phyloP scores from a whole-genome alignment of 1,140 invertebrate species.

The Nasonia giraulti region DNA sequence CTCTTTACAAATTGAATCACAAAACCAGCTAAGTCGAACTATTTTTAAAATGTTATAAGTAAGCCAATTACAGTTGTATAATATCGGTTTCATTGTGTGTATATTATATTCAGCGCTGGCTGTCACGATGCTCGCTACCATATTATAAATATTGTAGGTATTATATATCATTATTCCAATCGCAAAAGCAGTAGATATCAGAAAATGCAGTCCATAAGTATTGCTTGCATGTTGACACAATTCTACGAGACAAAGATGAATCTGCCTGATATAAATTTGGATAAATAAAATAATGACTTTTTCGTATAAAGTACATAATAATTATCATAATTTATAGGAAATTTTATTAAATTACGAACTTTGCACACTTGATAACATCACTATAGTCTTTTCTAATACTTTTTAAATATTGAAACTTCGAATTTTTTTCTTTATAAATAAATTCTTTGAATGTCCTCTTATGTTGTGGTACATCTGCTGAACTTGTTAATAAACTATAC shows the following conservation, averaged over 20 bases:
- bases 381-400: conserved; percentile 13
- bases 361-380: neutral
- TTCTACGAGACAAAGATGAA: neutral
- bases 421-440: neutral
- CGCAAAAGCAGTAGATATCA: neutral
- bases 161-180: neutral
- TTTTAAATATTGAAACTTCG: neutral
- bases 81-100: neutral
- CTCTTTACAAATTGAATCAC: neutral
- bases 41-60: neutral
- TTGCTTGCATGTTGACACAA: neutral
- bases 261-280: conserved; percentile 1
- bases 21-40: neutral
- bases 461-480: neutral
- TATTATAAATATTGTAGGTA: neutral
- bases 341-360: conserved; percentile 20
- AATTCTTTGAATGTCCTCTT: conserved; percentile 8
- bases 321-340: neutral
- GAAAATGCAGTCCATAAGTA: conserved; percentile 3
- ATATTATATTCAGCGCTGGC: neutral
- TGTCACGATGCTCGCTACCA: neutral
- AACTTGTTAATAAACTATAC: neutral
- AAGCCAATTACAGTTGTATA: neutral
- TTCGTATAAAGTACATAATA: neutral
- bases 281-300: neutral